Conservation (phyloP, 2,113 vertebrate species). For the Lontra canadensis region DNA sequence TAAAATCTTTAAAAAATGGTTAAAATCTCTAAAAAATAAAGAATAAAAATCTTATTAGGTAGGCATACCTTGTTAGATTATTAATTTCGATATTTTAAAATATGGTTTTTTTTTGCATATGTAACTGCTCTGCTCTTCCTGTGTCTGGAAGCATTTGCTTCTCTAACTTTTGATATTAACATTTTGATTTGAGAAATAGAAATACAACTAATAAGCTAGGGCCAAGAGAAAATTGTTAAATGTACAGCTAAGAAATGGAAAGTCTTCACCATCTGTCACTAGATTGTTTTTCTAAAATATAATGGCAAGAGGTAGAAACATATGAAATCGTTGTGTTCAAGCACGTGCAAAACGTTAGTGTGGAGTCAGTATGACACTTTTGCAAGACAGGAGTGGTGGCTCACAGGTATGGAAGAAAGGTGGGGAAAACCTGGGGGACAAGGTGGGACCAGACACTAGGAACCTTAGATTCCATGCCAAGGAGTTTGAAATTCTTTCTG, state of each 20-base stretch:
- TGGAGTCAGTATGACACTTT: not conserved
- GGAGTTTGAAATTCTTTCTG: not conserved
- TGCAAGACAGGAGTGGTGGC: not conserved
- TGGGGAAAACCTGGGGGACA: not conserved
- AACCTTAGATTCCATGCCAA: not conserved
- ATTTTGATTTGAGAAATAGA: slow-evolving; percentile 37
- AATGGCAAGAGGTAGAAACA: not conserved
- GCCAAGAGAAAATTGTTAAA: slow-evolving; percentile 9
- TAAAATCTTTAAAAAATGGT: too few species aligned
- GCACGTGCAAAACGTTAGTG: not conserved
- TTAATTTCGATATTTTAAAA: slow-evolving; percentile 29
- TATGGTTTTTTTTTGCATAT: not conserved
- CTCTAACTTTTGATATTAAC: not conserved
- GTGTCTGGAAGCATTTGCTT: not conserved
- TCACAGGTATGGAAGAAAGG: not conserved
- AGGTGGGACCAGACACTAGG: not conserved
- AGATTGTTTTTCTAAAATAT: slow-evolving; percentile 29
- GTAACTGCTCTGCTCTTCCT: not conserved
- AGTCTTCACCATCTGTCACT: slow-evolving; percentile 24
- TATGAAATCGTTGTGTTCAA: not conserved
- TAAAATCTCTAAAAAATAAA: not conserved
- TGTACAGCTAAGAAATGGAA: slow-evolving; percentile 40
- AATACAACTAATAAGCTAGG: slow-evolving; percentile 35
- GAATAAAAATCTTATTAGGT: not conserved
- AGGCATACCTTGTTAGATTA: not conserved